phyloP scores from a whole-genome alignment of 2,113 vertebrate species.

The Macquaria ambigua region DNA sequence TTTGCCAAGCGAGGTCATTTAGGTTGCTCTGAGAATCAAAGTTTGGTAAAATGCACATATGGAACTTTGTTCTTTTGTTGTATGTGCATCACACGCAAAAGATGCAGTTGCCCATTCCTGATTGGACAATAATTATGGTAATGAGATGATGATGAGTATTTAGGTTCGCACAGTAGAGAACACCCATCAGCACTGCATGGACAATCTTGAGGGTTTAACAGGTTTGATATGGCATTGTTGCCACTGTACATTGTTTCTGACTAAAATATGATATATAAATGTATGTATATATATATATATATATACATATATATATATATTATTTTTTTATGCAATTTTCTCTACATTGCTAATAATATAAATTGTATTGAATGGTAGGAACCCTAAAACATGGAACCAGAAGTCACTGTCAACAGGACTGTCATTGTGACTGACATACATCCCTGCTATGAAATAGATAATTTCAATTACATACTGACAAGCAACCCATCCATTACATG shows the following conservation, averaged over 20 bases:
- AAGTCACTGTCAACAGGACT: slow-evolving; percentile 11
- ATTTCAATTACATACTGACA: neutral
- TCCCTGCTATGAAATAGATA: slow-evolving; percentile 42
- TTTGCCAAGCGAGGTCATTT: neutral
- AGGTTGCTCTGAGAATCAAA: neutral
- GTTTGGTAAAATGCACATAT: neutral
- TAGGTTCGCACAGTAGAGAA: neutral
- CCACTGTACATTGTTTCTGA: too few species aligned
- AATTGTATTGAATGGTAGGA: neutral
- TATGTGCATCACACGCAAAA: neutral
- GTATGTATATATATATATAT: too few species aligned
- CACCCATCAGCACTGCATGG: neutral
- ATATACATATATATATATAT: too few species aligned
- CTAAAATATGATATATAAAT: too few species aligned
- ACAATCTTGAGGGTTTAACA: neutral
- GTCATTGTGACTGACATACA: neutral
- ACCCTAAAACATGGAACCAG: neutral
- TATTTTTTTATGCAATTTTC: too few species aligned
- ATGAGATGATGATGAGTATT: neutral
- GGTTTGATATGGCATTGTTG: neutral
- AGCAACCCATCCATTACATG: slow-evolving; percentile 34
- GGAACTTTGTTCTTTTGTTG: neutral
- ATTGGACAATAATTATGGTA: neutral
- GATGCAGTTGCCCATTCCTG: neutral
- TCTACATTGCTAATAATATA: too few species aligned